phyloP scores from a whole-genome alignment of 2,113 vertebrate genomes.

The Nesogale talazaci region DNA sequence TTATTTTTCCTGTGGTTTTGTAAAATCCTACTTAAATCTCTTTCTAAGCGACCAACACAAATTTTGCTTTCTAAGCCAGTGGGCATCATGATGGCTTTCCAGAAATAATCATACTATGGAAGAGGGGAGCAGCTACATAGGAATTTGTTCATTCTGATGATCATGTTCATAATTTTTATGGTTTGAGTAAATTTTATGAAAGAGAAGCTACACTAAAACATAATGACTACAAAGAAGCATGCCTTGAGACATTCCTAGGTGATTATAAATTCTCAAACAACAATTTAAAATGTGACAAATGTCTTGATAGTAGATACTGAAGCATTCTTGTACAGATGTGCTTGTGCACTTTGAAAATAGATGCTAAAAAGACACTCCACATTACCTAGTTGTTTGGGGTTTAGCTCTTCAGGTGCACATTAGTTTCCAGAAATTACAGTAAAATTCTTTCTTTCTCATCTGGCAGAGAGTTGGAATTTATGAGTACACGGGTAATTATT shows the following conservation, averaged over 20 bases:
- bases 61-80: neutral
- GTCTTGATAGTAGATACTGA: neutral
- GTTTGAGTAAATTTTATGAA: neutral
- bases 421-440: neutral
- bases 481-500: neutral
- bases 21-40: neutral
- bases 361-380: slow-evolving; percentile 7
- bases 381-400: neutral
- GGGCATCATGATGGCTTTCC: neutral
- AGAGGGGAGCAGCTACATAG: neutral
- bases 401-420: neutral
- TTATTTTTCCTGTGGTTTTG: slow-evolving; percentile 39
- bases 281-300: slow-evolving; percentile 47
- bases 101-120: neutral
- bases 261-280: slow-evolving; percentile 10
- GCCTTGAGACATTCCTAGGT: slow-evolving; percentile 28
- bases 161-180: neutral
- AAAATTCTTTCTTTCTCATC: neutral
- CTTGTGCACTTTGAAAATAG: slow-evolving; percentile 16
- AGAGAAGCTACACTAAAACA: neutral
- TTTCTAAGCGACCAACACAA: neutral
- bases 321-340: neutral
- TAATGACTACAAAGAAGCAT: neutral
- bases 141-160: neutral
- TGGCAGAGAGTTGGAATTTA: neutral